Base-by-base conservation (phyloP, 2,113 vertebrate genomes). In the Rhynchopsitta pachyrhyncha region DNA sequence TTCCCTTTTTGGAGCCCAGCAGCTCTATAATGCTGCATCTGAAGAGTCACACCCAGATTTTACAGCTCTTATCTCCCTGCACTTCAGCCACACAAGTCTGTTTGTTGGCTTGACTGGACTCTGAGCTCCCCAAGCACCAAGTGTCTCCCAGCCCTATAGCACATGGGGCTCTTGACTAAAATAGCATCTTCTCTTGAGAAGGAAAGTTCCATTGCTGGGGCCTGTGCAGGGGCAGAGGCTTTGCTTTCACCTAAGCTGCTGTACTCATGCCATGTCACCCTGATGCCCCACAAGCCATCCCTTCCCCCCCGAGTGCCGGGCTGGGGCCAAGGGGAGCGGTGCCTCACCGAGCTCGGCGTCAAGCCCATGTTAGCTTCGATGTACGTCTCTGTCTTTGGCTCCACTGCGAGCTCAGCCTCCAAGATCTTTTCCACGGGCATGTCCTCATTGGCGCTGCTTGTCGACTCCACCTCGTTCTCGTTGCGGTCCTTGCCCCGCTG, bases 341-440 rank as follows among this genome's bases (percentile, higher is more conserved):
- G 24, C 84, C 99, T 99, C 98, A 99, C 99, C 97, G 99, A 99
- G 97, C 98, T 99, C 31, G 99, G 99, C 17, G 98, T 98, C 95
- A 99, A 96, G 31, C 99, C 99, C 91, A 99, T 97, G 92, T 98
- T 99, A 8, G 99, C 99, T 95, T 99, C 99, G 17, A 99, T 99
- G 95, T 99, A 99, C 2, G 99, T 99, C 98, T 99, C 99, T 0
- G 99, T 99, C 98, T 99, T 99, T 97, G 99, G 99, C 95, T 99
- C 99, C 70, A 99, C 99, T 0, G 99, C 99, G 7, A 99, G 98
- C 93, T 99, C 99, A 0, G 99, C 99, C 82, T 99, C 99, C 97
- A 99, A 98, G 85, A 99, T 99, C 98, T 99, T 99, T 97, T 99
- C 99, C 97, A 99, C 99, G 0, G 99, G 99, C 99, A 99, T 99